Percentiles rank a stretch among this genome's conserved stretches.
phyloP scores from a whole-genome alignment of 2,113 vertebrate species.

The Stegastes partitus region DNA sequence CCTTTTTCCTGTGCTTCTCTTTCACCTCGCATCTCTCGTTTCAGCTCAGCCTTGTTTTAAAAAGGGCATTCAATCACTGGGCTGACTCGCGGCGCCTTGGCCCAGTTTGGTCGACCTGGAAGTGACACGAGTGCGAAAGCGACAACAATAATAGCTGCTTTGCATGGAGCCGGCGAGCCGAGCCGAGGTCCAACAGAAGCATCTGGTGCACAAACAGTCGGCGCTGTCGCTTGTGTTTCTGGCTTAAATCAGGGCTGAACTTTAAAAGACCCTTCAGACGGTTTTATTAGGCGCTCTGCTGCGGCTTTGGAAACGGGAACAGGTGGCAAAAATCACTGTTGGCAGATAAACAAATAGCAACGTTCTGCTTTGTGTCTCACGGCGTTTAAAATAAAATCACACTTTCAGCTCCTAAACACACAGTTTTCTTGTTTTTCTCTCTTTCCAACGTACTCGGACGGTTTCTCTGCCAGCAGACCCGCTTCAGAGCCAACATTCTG shows the following conservation, averaged over 20 bases:
- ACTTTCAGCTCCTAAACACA: slow-evolving; percentile 18
- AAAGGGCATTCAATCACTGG: too few species aligned
- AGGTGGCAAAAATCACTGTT: slow-evolving; percentile 41
- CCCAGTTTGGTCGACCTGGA: too few species aligned
- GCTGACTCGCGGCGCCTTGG: too few species aligned
- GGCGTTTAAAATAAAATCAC: background rate
- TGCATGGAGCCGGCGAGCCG: too few species aligned
- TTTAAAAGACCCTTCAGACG: slow-evolving; percentile 1
- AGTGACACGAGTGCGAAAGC: too few species aligned
- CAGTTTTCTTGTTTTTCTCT: background rate
- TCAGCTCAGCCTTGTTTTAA: too few species aligned
- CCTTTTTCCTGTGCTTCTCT: too few species aligned
- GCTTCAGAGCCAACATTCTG: background rate
- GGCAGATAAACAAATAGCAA: slow-evolving; percentile 44
- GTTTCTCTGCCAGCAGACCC: background rate
- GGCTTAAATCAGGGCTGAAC: slow-evolving; percentile 11
- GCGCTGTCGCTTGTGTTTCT: background rate
- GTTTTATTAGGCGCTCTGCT: slow-evolving; percentile 25
- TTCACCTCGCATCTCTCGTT: too few species aligned
- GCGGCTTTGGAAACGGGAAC: slow-evolving; percentile 36
- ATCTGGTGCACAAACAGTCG: slow-evolving; percentile 5
- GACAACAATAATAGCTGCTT: too few species aligned
- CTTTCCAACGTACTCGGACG: background rate
- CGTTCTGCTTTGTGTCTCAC: slow-evolving; percentile 11
- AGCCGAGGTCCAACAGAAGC: slow-evolving; percentile 15